Percentiles rank a stretch among this genome's conserved stretches.
These are phyloP conservation scores for Stenodema calcarata DNA, from an alignment of 2,888 invertebrate species.

Conservation along the genomic window DNA sequence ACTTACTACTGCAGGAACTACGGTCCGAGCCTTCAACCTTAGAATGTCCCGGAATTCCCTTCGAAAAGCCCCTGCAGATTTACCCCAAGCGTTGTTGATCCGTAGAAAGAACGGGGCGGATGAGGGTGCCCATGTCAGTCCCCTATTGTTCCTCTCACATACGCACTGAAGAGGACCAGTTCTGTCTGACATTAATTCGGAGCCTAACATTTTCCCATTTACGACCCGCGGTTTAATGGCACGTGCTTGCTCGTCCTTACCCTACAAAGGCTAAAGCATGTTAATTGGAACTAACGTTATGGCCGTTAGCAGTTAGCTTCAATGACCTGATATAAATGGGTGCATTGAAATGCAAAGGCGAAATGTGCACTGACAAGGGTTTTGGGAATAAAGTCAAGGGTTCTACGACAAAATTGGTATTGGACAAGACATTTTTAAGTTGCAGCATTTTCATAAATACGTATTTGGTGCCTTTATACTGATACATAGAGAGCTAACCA, in stretches of 20 bases:
- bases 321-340: background rate
- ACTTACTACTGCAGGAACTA: background rate
- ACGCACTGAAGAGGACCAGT: background rate
- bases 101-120: background rate
- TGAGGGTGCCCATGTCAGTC: background rate
- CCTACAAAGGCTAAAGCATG: background rate
- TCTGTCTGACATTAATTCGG: slow-evolving; percentile 7
- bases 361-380: background rate
- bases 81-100: background rate
- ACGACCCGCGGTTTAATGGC: slow-evolving; percentile 10
- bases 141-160: background rate
- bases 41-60: background rate
- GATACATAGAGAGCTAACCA: no score
- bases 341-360: background rate
- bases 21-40: background rate
- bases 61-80: background rate
- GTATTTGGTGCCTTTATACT: no score
- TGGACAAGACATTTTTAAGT: no score
- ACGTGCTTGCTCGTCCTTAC: background rate
- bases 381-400: background rate
- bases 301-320: background rate
- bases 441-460: no score
- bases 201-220: slow-evolving; percentile 11
- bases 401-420: no score
- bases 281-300: background rate